These are phyloP conservation scores for Momotus momota DNA, from an alignment of 2,797 vertebrate genomes.

Conservation along the genomic window DNA sequence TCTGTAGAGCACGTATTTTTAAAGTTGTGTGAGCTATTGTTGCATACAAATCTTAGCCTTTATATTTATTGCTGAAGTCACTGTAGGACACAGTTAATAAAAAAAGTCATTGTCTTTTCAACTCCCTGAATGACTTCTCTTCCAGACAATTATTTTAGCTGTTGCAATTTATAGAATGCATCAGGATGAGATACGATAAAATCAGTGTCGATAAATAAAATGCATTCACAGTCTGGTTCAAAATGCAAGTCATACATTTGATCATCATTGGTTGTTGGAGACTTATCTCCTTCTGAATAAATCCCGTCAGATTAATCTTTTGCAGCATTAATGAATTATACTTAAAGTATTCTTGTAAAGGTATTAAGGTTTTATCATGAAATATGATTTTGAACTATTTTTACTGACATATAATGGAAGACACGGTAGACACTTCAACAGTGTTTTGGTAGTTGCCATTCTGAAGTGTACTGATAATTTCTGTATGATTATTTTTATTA, in stretches of 20 bases:
- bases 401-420: neutral
- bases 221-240: neutral
- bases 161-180: neutral
- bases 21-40: neutral
- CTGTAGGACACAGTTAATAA: neutral
- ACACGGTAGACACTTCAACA: neutral
- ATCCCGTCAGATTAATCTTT: neutral
- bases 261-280: neutral
- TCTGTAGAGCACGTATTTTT: neutral
- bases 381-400: constrained; percentile 17
- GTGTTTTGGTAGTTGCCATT: neutral
- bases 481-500: neutral
- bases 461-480: neutral
- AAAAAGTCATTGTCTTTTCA: neutral
- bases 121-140: neutral
- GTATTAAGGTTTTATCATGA: constrained; percentile 3
- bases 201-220: neutral
- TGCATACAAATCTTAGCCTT: neutral
- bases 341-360: neutral
- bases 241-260: neutral
- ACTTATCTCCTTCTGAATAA: neutral
- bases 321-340: neutral
- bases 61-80: neutral
- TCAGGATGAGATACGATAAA: neutral
- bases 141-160: neutral